phyloP scores from a whole-genome alignment of 2,113 vertebrate species.

The Lasiurus borealis region DNA sequence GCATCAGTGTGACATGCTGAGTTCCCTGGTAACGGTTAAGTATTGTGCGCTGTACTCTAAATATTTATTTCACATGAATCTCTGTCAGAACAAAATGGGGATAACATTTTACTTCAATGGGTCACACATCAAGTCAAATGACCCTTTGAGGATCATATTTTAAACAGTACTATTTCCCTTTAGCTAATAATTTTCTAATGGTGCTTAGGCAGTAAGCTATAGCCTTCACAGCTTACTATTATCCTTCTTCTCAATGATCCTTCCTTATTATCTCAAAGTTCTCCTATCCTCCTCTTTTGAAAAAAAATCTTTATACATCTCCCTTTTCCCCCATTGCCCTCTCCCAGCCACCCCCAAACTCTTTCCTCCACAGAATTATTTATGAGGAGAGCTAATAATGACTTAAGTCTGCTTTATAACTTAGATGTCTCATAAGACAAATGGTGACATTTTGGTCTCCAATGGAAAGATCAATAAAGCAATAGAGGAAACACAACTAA shows the following conservation, averaged over 20 bases:
- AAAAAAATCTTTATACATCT: too few species aligned
- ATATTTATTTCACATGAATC: constrained; percentile 49
- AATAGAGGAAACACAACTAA: not conserved
- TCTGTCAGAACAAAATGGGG: constrained; percentile 29
- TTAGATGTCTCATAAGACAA: not conserved
- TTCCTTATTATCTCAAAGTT: constrained; percentile 19
- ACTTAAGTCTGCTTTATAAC: not conserved
- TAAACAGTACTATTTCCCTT: constrained; percentile 1
- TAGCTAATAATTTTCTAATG: constrained; percentile 24
- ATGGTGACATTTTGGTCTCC: not conserved
- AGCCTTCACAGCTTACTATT: not conserved
- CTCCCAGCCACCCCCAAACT: not conserved
- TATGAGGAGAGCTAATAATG: not conserved
- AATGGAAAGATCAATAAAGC: not conserved
- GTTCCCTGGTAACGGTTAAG: not conserved
- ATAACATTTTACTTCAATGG: constrained; percentile 62
- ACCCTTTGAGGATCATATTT: not conserved
- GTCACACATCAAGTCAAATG: constrained; percentile 10
- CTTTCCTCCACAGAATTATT: not conserved
- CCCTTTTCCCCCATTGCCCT: too few species aligned
- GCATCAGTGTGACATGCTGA: not conserved
- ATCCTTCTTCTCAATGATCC: not conserved
- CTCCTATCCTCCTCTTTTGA: too few species aligned
- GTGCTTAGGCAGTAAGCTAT: not conserved
- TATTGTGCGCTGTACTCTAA: not conserved